Conservation (phyloP, 2,888 invertebrate species). For the Beris morrisii region DNA sequence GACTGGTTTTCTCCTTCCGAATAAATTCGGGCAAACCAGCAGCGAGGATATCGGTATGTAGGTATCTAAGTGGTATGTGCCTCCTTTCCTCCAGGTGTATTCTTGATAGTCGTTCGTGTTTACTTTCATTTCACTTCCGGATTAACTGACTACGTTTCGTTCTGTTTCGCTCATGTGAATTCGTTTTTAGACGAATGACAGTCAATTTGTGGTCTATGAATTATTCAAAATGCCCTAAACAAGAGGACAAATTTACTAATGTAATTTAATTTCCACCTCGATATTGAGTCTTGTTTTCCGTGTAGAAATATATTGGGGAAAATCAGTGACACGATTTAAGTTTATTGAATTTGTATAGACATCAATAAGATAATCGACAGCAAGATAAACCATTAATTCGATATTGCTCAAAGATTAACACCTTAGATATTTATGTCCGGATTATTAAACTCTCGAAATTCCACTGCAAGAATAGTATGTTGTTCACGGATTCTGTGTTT, state of each 20-base stretch:
- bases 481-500: too few species aligned
- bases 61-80: constrained; percentile 7
- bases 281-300: too few species aligned
- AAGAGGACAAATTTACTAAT: constrained; percentile 34
- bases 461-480: too few species aligned
- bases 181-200: constrained; percentile 32
- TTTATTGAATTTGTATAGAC: too few species aligned
- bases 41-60: constrained; percentile 2
- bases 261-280: constrained; percentile 17
- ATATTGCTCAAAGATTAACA: too few species aligned
- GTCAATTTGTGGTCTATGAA: constrained; percentile 37
- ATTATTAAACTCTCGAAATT: too few species aligned
- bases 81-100: constrained; percentile 11
- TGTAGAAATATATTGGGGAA: too few species aligned
- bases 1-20: not conserved
- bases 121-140: constrained; percentile 34
- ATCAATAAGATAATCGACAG: too few species aligned
- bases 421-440: too few species aligned
- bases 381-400: too few species aligned
- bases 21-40: constrained; percentile 10
- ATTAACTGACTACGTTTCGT: constrained; percentile 18
- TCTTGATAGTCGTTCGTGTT: constrained; percentile 32
- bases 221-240: constrained; percentile 36
- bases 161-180: constrained; percentile 16
- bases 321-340: too few species aligned